Evolutionary conservation across 2,113 vertebrate species (phyloP), one percentile per base, ranked within the genome.

Genomic region (Myrmecophaga tridactyla): DNA sequence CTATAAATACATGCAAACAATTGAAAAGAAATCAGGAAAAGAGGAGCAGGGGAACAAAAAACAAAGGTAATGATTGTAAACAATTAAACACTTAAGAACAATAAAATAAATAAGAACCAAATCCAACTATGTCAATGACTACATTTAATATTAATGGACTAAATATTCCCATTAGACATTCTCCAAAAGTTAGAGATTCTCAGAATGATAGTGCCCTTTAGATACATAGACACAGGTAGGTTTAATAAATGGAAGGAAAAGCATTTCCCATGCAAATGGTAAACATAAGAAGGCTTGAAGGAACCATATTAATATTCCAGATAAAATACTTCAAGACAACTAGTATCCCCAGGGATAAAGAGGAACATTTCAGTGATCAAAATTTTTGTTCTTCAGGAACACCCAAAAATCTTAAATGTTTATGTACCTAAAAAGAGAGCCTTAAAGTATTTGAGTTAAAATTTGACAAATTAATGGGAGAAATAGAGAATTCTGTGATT

Each of bases 201-300:
- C 27, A 83, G 31, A 87, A 86, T 84, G 29, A 91, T 14, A 14
- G 15, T 41, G 20, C 1, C 46, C 18, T 94, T 95, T 36, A 95
- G 84, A 80, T 36, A 62, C 41, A 39, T 91, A 86, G 63, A 76
- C 69, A 60, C 2, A 56, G 0, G 21, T 63, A 58, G 31, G 20
- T 18, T 82, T 36, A 93, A 83, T 76, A 85, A 93, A 93, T 76
- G 27, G 4, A 34, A 34, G 23, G 29, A 67, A 96, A 94, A 17
- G 76, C 25, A 81, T 4, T 21, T 25, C 36, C 0, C 34, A 31
- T 70, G 10, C 2, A 84, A 81, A 36, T 15, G 23, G 17, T n/a
- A 41, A 20, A 3, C 23, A 60, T 62, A 18, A 62, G 34, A 85
- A 85, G 2, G 4, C 14, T 84, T 84, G 3, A 31, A 77, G 8